A percentile compares a stretch with the other conserved stretches of the same genome.
Evolutionary conservation across 2,888 invertebrate species (phyloP).

Genomic region (Drosophila borborema): DNA sequence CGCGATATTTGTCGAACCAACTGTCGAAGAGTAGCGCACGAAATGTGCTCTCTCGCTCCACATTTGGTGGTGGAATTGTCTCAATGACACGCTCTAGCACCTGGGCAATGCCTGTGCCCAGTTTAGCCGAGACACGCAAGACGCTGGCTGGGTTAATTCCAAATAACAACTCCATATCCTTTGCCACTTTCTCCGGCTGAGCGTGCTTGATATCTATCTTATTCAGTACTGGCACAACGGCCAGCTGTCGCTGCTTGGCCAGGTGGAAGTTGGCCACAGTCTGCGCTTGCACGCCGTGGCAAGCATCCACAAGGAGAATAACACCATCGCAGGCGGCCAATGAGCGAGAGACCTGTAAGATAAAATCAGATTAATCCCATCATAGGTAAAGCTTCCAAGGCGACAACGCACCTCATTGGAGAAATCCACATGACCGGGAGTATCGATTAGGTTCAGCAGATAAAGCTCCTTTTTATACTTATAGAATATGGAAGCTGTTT

Average conservation of each 20-base stretch:
- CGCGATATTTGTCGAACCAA: slow-evolving; percentile 95
- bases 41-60: slow-evolving; percentile 87
- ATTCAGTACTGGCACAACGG: slow-evolving; percentile 96
- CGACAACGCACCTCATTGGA: slow-evolving; percentile 92
- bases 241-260: slow-evolving; percentile 92
- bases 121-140: slow-evolving; percentile 95
- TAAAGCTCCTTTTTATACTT: slow-evolving; percentile 89
- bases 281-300: slow-evolving; percentile 98
- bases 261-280: slow-evolving; percentile 98
- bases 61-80: slow-evolving; percentile 91
- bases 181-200: slow-evolving; percentile 92
- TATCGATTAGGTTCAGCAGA: slow-evolving; percentile 97
- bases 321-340: slow-evolving; percentile 97
- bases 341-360: slow-evolving; percentile 90
- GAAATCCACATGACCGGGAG: slow-evolving; percentile 99
- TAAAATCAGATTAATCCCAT: background rate
- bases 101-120: slow-evolving; percentile 92
- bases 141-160: slow-evolving; percentile 91
- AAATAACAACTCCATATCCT: slow-evolving; percentile 93
- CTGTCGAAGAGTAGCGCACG: slow-evolving; percentile 96
- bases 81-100: slow-evolving; percentile 92
- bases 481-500: slow-evolving; percentile 95
- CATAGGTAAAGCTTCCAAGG: background rate
- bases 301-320: slow-evolving; percentile 97
- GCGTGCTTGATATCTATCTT: slow-evolving; percentile 98